Evolutionary conservation across 2,888 invertebrate species (phyloP), one percentile per base, ranked within the genome.

Genomic region (Apantesis nais): DNA sequence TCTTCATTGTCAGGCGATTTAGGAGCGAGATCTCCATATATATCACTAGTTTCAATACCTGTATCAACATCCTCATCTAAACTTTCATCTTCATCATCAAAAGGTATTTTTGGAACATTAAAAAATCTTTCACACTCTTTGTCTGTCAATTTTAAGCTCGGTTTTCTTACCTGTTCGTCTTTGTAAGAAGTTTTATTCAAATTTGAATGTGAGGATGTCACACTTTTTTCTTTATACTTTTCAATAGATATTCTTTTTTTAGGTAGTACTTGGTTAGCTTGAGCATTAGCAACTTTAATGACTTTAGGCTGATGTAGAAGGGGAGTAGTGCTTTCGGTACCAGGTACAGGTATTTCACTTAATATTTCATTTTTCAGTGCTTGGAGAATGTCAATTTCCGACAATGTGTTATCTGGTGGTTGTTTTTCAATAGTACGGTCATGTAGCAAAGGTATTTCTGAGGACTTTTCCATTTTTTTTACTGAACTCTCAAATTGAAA

Each of bases 211-310:
- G 80, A 67, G 7, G 85, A 66, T 66, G 80, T 74, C 37, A 75
- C 79, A 9, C 89, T 74, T 77, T 93, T 95, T 73, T 92, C 87
- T 85, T 95, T 95, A 76, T 95, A 95, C 61, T 90, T 95, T 84
- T 95, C 95, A 62, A 95, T 91, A 12, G 95, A 94, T 74, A 95
- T 95, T 82, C 93, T 88, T 84, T 93, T 95, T 74, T 93, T 94
- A 12, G 88, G 86, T 39, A 88, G 80, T 66, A 90, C 85, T 83
- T 90, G 58, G 37, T 52, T 66, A 31, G 55, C 90, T 75, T 89
- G 85, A 58, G 87, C 87, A 69, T 86, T 91, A 22, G 88, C 85
- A 14, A 94, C 92, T 87, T 94, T 94, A 25, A 87, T 88, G 39
- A 94, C 61, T 87, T 94, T 94, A 8, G 95, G 94, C 78, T 92